Base-by-base conservation (phyloP, 2,113 vertebrate genomes). In the Grammomys dolichurus region DNA sequence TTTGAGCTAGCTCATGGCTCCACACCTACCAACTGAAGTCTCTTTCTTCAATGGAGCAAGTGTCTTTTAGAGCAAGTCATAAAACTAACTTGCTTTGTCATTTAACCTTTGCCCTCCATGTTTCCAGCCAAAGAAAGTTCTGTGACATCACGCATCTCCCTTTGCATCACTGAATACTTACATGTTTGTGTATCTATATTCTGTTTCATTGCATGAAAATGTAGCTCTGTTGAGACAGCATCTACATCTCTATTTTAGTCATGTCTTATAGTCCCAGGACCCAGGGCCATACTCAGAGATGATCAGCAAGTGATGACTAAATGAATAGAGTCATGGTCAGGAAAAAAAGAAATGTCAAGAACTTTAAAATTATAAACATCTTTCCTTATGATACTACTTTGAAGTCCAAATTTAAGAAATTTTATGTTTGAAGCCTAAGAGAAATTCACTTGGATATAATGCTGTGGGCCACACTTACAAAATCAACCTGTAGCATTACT, bases 131-230 rank as follows among this genome's bases (percentile, higher is more conserved):
- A 46, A 70, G 11, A 5, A 28, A 40, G 24, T 1, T 78, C 77
- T 76, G 17, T 14, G 8, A 56, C 40, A 16, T 54, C 63, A 24
- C 7, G 9, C 7, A 77, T 20, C 43, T 43, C 12, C 11, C 43
- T 58, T 56, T 20, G 0, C 33, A 17, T 56, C 58, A 5, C 8
- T 13, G 5, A 0, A 12, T 31, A 31, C 1, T 26, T 51, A 12
- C 7, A 51, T 73, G 1, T 69, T 77, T 48, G 2, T 78, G 10
- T 69, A 11, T 73, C 14, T 4, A 51, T 31, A 3, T 28, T 84
- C 46, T 70, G 48, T 28, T 90, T 58, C 51, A 54, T 17, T 77
- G 46, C n/a, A 43, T 4, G 2, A 70, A 48, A 48, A 69, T 14
- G 1, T 58, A 84, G 3, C 16, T 77, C 58, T 87, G 3, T 40